Conservation (phyloP, 2,888 invertebrate genomes). For the Scaptodrosophila latifasciaeformis region DNA sequence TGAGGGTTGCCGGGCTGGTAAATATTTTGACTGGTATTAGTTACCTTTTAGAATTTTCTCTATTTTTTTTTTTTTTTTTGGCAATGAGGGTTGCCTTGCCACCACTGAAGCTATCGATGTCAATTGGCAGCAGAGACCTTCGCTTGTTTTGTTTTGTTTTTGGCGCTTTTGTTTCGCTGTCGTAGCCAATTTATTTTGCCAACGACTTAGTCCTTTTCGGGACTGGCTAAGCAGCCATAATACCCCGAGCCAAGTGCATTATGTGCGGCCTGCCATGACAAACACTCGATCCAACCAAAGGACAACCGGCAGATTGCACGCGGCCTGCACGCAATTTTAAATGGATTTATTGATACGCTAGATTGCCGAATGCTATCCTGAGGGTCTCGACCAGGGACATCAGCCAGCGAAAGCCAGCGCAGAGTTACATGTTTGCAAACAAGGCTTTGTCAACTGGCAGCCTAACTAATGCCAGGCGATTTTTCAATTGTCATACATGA, state of each 20-base stretch:
- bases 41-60: constrained; percentile 7
- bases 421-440: constrained; percentile 62
- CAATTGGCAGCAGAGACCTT: constrained; percentile 42
- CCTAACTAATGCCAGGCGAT: constrained; percentile 55
- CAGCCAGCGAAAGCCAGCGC: background rate
- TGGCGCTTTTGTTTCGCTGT: constrained; percentile 59
- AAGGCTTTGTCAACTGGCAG: constrained; percentile 23
- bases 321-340: constrained; percentile 62
- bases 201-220: constrained; percentile 11
- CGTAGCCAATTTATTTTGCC: constrained; percentile 55
- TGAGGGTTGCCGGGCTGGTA: constrained; percentile 43
- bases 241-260: constrained; percentile 46
- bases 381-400: no score
- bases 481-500: constrained; percentile 71
- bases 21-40: constrained; percentile 35
- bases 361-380: constrained; percentile 44
- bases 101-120: constrained; percentile 32
- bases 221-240: constrained; percentile 63
- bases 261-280: constrained; percentile 46
- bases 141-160: constrained; percentile 11
- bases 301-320: constrained; percentile 32
- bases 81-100: constrained; percentile 19
- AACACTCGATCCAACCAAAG: constrained; percentile 41
- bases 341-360: constrained; percentile 66
- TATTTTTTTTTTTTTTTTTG: no score